These are phyloP conservation scores for Drosophila triauraria DNA, from an alignment of 1,140 invertebrate genomes.

Conservation along the genomic window DNA sequence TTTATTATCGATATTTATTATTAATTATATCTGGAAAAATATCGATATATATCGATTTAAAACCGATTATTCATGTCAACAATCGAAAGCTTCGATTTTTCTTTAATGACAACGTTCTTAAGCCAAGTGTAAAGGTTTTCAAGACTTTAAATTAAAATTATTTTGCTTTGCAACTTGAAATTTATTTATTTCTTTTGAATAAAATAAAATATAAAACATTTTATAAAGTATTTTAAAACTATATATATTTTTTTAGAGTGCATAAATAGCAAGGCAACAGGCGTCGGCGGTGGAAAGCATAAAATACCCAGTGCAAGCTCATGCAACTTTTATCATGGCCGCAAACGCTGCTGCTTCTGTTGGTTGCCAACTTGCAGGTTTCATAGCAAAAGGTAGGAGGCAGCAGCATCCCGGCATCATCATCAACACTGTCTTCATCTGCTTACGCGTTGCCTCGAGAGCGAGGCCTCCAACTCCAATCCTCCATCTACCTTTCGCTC, in stretches of 20 bases:
- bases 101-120: neutral
- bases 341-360: slow-evolving; percentile 51
- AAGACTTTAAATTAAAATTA: no score
- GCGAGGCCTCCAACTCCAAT: slow-evolving; percentile 4
- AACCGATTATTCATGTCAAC: no score
- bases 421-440: slow-evolving; percentile 44
- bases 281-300: slow-evolving; percentile 45
- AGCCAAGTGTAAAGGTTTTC: no score
- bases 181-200: neutral
- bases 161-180: neutral
- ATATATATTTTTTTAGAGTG: slow-evolving; percentile 4
- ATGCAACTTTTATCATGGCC: slow-evolving; percentile 84
- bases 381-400: slow-evolving; percentile 2
- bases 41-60: no score
- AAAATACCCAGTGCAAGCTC: slow-evolving; percentile 80
- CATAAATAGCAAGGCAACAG: slow-evolving; percentile 26
- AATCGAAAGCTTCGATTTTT: no score
- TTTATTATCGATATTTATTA: no score
- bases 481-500: neutral
- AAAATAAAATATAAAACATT: neutral
- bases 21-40: no score
- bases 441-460: slow-evolving; percentile 53
- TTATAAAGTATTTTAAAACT: neutral
- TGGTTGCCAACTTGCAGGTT: slow-evolving; percentile 15
- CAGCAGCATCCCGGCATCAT: slow-evolving; percentile 13